Base-by-base conservation (phyloP, 2,113 vertebrate species). In the Megaleporinus macrocephalus region DNA sequence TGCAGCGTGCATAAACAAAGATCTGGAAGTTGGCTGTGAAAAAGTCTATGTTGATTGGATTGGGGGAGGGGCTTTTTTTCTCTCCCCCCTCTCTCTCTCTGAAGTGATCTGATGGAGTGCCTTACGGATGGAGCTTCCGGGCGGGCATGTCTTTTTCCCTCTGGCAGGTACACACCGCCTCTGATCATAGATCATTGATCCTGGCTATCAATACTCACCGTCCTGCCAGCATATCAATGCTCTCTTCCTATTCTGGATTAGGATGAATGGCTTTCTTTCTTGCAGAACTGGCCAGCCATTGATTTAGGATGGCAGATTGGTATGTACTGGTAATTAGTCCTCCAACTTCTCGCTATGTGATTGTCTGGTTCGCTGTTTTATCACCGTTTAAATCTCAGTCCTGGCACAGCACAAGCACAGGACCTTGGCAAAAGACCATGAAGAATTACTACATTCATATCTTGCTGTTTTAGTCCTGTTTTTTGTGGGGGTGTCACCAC, bases 1-100 rank as follows among this genome's bases (percentile, higher is more conserved):
- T 95, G 93, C 92, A 91, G 89, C 82, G 85, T 88, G 86, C 91
- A 89, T 91, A 93, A 95, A 94, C 91, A 95, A 93, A 95, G 91
- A 87, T 27, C 81, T 86, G 84, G 63, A 87, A 86, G 82, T 83
- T 88, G 89, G 87, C 86, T 79, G 86, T 81, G 87, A 91, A 92
- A 92, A 92, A 90, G 84, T 82, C 83, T 91, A 80, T 90, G 86
- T 89, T 94, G 94, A 95, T 94, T 93, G 86, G 81, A 85, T 83
- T 82, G 73, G 79, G 78, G 57, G 72, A 61, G 44, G n/a, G 41
- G 6, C 51, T 59, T 80, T 59, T 5, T 57, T 69, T 89, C 82
- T 86, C 83, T 79, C 73, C 78, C 20, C n/a, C 24, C 70, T 68
- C 47, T 47, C 63, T 89, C 79, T 85, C 83, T 83, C 76, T 82